Conservation (phyloP, 2,113 vertebrate species). For the Bambusicola thoracicus region DNA sequence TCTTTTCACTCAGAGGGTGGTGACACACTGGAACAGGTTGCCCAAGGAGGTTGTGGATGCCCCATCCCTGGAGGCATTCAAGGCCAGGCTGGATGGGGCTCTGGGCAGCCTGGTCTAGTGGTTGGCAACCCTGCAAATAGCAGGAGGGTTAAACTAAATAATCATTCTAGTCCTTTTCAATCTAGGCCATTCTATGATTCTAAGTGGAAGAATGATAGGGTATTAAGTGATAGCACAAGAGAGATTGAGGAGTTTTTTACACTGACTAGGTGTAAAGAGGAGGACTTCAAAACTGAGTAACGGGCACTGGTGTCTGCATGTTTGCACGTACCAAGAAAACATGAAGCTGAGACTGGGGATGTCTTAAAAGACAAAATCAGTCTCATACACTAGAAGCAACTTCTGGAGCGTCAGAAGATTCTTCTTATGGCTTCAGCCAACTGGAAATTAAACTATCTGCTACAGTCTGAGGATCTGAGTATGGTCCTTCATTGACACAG, state of each 20-base stretch:
- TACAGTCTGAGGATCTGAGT: background rate
- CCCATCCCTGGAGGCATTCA: no score
- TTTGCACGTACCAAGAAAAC: background rate
- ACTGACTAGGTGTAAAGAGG: background rate
- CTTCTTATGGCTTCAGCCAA: background rate
- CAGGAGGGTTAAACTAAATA: no score
- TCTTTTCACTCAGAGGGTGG: no score
- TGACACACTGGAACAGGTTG: no score
- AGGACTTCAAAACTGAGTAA: background rate
- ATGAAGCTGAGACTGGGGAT: background rate
- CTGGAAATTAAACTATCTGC: background rate
- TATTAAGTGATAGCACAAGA: background rate
- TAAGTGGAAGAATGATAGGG: background rate
- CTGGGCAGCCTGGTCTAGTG: no score
- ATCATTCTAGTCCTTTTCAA: no score
- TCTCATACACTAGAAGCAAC: background rate
- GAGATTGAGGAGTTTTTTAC: background rate
- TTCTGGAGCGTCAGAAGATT: background rate
- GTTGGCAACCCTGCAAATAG: no score
- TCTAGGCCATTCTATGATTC: no score
- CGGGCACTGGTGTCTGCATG: background rate
- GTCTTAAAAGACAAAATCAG: background rate
- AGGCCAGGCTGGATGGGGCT: no score
- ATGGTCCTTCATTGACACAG: no score
- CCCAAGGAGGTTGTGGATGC: no score